phyloP scores from a whole-genome alignment of 1,140 invertebrate genomes.

The Brevipalpus yothersi region DNA sequence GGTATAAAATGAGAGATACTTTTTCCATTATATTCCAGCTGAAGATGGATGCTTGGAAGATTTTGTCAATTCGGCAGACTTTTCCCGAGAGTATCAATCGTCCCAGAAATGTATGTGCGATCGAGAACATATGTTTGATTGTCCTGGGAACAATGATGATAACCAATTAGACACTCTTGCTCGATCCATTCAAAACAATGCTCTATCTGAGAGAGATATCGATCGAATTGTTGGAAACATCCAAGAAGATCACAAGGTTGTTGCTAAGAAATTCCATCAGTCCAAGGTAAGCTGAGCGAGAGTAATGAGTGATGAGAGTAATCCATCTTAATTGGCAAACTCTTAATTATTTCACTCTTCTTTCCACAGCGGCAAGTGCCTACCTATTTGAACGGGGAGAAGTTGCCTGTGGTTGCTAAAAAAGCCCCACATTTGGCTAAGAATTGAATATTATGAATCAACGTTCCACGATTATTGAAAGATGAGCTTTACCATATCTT shows the following conservation, averaged over 20 bases:
- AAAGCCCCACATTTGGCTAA: neutral
- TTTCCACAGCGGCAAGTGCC: neutral
- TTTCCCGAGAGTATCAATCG: constrained; percentile 77
- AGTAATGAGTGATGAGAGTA: neutral
- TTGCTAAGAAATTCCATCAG: constrained; percentile 45
- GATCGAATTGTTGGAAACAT: constrained; percentile 15
- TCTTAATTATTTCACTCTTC: neutral
- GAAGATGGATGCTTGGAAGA: constrained; percentile 66
- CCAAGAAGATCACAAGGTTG: constrained; percentile 33
- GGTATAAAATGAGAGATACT: neutral
- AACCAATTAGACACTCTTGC: constrained; percentile 22
- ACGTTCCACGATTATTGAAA: too few relatives aligned
- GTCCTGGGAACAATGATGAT: constrained; percentile 26
- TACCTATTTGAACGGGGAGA: neutral
- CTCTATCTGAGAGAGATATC: constrained; percentile 15
- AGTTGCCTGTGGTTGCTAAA: neutral
- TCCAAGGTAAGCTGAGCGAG: neutral
- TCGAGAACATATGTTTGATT: constrained; percentile 93
- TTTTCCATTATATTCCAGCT: constrained; percentile 19
- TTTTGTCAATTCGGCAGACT: constrained; percentile 85
- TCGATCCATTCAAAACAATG: constrained; percentile 17
- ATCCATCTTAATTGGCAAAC: neutral
- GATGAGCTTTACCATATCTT: too few relatives aligned
- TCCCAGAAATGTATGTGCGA: constrained; percentile 92
- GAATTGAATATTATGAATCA: neutral